phyloP scores from a whole-genome alignment of 1,140 invertebrate genomes.

The Mizuhopecten yessoensis region DNA sequence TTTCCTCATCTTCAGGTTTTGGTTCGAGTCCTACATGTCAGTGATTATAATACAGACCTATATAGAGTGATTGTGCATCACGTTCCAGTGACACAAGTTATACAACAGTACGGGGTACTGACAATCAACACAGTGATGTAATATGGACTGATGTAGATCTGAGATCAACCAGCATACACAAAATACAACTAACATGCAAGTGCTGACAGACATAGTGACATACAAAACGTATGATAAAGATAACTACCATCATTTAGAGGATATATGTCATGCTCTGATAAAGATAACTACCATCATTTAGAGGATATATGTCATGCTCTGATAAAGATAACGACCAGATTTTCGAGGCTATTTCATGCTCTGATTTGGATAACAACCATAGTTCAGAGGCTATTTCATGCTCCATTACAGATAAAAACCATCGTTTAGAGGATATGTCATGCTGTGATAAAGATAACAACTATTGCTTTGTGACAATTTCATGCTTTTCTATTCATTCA shows the following conservation, averaged over 20 bases:
- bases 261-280: background rate
- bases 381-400: background rate
- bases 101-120: background rate
- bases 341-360: background rate
- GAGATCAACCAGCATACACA: too few species aligned
- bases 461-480: too few species aligned
- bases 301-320: background rate
- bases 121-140: background rate
- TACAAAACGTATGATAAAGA: too few species aligned
- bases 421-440: background rate
- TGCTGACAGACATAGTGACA: background rate
- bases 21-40: background rate
- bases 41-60: background rate
- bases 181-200: background rate
- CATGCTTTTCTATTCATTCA: background rate
- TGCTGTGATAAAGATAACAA: background rate
- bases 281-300: background rate
- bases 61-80: background rate
- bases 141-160: background rate
- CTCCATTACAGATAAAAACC: background rate
- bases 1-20: constrained; percentile 46
- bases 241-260: background rate
- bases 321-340: background rate
- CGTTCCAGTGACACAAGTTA: background rate
- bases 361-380: background rate